A percentile compares a stretch with the other conserved stretches of the same genome.
phyloP scores from a whole-genome alignment of 2,113 vertebrate genomes.

The Climacteris rufus region DNA sequence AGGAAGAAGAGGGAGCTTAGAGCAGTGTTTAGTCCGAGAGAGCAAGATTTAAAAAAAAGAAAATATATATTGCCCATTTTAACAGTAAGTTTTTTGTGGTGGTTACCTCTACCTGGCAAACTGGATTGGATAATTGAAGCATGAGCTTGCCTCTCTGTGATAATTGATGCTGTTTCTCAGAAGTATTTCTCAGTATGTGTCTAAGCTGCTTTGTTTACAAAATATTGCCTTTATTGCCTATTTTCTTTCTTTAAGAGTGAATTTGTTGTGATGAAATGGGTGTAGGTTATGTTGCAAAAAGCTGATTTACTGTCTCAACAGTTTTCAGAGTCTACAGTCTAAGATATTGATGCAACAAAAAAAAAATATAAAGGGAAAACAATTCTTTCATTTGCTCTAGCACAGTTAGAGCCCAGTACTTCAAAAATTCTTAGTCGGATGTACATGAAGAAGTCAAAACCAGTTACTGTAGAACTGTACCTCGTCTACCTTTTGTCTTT shows the following conservation, averaged over 20 bases:
- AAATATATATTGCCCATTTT: background rate
- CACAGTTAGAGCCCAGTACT: background rate
- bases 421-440: background rate
- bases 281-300: background rate
- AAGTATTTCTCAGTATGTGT: background rate
- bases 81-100: background rate
- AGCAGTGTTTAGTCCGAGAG: background rate
- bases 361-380: fast-evolving
- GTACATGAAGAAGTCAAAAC: background rate
- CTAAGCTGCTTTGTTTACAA: background rate
- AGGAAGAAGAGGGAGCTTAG: background rate
- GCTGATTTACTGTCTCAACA: background rate
- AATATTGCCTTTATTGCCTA: background rate
- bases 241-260: background rate
- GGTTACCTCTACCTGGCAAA: background rate
- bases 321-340: background rate
- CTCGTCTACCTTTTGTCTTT: background rate
- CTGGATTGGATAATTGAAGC: background rate
- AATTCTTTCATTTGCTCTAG: background rate
- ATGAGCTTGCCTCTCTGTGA: background rate
- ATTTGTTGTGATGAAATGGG: background rate
- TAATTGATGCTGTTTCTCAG: background rate
- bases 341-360: background rate
- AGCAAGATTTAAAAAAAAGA: background rate
- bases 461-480: background rate